Evolutionary conservation across 2,797 vertebrate genomes (phyloP).

Genomic region (Chelon labrosus): DNA sequence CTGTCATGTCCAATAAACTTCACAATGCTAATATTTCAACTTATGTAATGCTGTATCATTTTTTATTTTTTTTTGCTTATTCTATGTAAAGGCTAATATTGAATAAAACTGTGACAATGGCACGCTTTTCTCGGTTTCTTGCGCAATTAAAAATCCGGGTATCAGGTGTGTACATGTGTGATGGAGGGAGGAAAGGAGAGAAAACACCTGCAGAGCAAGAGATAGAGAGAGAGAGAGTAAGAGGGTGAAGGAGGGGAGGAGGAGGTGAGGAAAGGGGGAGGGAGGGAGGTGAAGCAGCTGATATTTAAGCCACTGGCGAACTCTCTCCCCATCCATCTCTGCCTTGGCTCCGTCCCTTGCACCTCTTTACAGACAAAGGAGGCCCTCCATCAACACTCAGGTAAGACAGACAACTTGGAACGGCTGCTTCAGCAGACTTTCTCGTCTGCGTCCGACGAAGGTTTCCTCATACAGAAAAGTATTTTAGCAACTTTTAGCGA

Average conservation of each 20-base stretch:
- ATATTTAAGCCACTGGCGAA: slow-evolving; percentile 86
- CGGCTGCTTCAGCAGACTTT: slow-evolving; percentile 50
- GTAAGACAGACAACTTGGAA: slow-evolving; percentile 77
- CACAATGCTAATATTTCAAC: slow-evolving; percentile 49
- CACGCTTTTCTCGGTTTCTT: slow-evolving; percentile 24
- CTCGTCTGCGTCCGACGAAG: slow-evolving; percentile 51
- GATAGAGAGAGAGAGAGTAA: slow-evolving; percentile 37
- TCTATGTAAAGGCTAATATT: slow-evolving; percentile 71
- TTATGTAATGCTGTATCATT: slow-evolving; percentile 69
- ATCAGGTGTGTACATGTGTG: slow-evolving; percentile 1
- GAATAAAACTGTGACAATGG: slow-evolving; percentile 79
- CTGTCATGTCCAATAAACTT: slow-evolving; percentile 50
- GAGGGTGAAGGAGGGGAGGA: slow-evolving; percentile 51
- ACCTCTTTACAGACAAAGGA: slow-evolving; percentile 77
- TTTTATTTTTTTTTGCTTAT: slow-evolving; percentile 58
- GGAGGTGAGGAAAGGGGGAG: slow-evolving; percentile 4
- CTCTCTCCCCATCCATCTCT: slow-evolving; percentile 82
- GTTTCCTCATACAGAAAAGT: slow-evolving; percentile 5
- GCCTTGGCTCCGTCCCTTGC: slow-evolving; percentile 73
- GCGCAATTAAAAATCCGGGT: slow-evolving; percentile 17
- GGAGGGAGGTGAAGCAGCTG: slow-evolving; percentile 61
- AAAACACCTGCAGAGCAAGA: slow-evolving; percentile 43
- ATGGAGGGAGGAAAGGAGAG: slow-evolving; percentile 27
- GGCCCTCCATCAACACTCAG: slow-evolving; percentile 80
- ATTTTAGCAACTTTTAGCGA: slow-evolving; percentile 12